Evolutionary conservation across 2,888 invertebrate species (phyloP).

Genomic region (Falcaria lacertinaria): DNA sequence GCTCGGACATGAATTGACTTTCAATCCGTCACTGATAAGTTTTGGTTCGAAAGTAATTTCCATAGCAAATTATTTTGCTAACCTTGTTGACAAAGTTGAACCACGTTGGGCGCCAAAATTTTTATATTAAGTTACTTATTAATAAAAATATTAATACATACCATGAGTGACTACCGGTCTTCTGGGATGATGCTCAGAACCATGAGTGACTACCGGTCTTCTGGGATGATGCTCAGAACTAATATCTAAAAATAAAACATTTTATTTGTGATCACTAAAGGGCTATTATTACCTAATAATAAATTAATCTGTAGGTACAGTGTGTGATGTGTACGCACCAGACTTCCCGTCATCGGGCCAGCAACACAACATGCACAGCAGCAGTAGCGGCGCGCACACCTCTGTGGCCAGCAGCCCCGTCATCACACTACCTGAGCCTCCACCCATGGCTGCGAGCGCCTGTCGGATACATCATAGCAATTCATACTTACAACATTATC

Average conservation of each 20-base stretch:
- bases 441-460: slow-evolving; percentile 11
- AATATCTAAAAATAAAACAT: no score
- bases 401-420: slow-evolving; percentile 30
- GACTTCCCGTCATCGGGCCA: slow-evolving; percentile 60
- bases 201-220: slow-evolving; percentile 34
- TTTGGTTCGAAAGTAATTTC: no score
- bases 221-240: slow-evolving; percentile 41
- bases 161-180: slow-evolving; percentile 37
- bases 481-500: no score
- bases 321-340: slow-evolving; percentile 41
- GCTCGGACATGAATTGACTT: no score
- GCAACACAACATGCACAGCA: slow-evolving; percentile 69
- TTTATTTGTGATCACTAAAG: no score
- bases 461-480: no score
- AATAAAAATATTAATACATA: slow-evolving; percentile 13
- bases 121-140: no score
- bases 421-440: slow-evolving; percentile 19
- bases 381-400: slow-evolving; percentile 48
- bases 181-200: slow-evolving; percentile 40
- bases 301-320: no score
- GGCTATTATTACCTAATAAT: no score
- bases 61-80: no score
- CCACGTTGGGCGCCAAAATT: neutral
- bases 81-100: no score
- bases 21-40: no score